Conservation (phyloP, 2,797 vertebrate genomes). For the Eleutherodactylus coqui region DNA sequence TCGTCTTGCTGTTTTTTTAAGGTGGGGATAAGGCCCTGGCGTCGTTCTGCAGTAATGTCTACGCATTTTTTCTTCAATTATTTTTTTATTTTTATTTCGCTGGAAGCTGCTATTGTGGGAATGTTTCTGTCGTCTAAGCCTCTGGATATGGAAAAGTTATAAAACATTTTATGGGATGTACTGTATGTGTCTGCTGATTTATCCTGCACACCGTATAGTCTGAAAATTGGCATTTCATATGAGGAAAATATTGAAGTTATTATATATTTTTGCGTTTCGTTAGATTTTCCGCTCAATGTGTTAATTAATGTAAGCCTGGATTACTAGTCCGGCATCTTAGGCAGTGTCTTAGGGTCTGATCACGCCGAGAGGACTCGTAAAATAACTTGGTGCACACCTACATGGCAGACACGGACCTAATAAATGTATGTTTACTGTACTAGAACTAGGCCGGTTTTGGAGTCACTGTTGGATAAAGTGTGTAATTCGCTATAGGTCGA, state of each 20-base stretch:
- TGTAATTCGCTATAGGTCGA: no score
- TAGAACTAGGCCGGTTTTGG: no score
- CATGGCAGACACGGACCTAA: not conserved
- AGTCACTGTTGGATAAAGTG: no score
- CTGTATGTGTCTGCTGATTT: constrained; percentile 17
- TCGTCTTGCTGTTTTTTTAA: constrained; percentile 63
- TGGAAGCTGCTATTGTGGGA: constrained; percentile 35
- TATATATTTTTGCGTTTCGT: not conserved
- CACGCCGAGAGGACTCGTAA: not conserved
- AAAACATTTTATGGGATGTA: constrained; percentile 33
- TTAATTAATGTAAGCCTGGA: not conserved
- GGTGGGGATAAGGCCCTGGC: constrained; percentile 42
- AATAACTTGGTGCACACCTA: not conserved
- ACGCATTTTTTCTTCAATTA: constrained; percentile 34
- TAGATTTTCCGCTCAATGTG: not conserved
- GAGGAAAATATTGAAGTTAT: constrained; percentile 23
- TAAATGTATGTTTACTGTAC: no score
- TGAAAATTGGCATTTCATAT: not conserved
- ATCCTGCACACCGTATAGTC: not conserved
- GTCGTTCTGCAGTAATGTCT: constrained; percentile 37
- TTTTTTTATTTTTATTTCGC: not conserved
- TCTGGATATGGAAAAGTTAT: constrained; percentile 38
- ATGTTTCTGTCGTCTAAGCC: constrained; percentile 33
- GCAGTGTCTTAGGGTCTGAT: not conserved
- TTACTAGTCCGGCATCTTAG: not conserved